phyloP scores from a whole-genome alignment of 2,797 vertebrate species.

The Tokudaia muenninki region DNA sequence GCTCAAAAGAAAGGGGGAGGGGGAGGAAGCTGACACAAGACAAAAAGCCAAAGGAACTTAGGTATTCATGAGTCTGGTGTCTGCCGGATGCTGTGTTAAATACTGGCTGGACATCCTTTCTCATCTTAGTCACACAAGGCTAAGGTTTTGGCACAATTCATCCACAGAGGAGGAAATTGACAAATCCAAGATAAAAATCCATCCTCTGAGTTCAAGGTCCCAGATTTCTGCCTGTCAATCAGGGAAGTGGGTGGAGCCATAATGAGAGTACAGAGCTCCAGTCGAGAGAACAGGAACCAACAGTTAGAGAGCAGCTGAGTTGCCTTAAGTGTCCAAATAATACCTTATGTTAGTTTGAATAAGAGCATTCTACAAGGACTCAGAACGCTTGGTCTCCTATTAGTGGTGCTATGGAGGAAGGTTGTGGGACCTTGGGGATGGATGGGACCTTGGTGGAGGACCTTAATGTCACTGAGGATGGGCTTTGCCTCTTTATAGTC shows the following conservation, averaged over 20 bases:
- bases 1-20: background rate
- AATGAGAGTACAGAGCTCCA: background rate
- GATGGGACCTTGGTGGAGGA: background rate
- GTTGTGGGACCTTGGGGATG: background rate
- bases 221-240: background rate
- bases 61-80: background rate
- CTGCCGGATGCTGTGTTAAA: conserved; percentile 20
- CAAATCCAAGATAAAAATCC: background rate
- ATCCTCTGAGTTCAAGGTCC: background rate
- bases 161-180: background rate
- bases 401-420: background rate
- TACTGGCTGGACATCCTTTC: background rate
- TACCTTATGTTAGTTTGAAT: background rate
- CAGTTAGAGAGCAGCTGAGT: background rate
- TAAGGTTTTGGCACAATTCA: background rate
- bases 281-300: background rate
- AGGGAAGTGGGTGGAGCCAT: background rate
- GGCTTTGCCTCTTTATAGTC: background rate
- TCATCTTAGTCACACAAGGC: background rate
- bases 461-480: background rate
- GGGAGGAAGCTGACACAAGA: background rate
- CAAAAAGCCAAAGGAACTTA: background rate
- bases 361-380: background rate
- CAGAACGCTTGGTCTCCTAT: background rate
- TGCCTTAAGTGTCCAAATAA: background rate